Evolutionary conservation across 2,113 vertebrate genomes (phyloP).

Genomic region (Hemichromis elongatus): DNA sequence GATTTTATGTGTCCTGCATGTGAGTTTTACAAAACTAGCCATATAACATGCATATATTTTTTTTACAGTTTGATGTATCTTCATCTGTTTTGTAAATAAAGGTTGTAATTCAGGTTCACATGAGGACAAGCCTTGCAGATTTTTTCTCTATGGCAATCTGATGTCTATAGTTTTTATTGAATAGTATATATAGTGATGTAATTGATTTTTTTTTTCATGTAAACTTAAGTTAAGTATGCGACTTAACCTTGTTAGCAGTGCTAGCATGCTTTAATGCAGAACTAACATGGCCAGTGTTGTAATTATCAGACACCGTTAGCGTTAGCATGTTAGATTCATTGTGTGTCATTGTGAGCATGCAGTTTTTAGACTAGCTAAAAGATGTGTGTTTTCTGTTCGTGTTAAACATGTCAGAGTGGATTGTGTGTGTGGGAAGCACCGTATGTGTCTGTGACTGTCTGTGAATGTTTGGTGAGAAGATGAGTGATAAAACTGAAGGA

Average conservation of each 20-base stretch:
- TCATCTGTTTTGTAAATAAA: background rate
- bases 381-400: background rate
- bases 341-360: background rate
- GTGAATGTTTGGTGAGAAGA: background rate
- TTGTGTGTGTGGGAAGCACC: constrained; percentile 27
- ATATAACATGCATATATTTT: background rate
- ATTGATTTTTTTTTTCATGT: background rate
- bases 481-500: background rate
- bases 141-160: background rate
- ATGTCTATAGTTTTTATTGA: background rate
- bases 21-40: background rate
- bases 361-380: background rate
- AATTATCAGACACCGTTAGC: background rate
- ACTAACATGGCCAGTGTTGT: background rate
- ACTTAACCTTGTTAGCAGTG: background rate
- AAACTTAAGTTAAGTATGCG: background rate
- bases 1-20: background rate
- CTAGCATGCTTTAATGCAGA: background rate
- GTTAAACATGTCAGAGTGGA: background rate
- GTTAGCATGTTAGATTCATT: background rate
- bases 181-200: background rate
- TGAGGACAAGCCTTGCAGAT: background rate
- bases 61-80: background rate
- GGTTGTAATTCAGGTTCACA: background rate
- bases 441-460: constrained; percentile 8